Evolutionary conservation across 2,888 invertebrate genomes (phyloP).

Genomic region (Spicauda simplicius): DNA sequence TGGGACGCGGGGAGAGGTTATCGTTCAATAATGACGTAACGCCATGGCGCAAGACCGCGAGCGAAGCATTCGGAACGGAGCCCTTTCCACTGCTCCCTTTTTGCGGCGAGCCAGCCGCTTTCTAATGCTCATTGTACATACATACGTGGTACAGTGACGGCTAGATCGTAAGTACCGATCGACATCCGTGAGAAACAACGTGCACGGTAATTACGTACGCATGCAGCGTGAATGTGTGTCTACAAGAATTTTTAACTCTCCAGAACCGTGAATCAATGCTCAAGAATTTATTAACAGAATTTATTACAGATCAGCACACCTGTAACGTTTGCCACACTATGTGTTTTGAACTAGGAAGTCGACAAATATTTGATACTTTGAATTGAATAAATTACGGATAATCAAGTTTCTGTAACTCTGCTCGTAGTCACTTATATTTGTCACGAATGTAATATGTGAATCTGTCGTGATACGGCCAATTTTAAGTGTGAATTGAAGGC

Average conservation of each 20-base stretch:
- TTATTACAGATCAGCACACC: background rate
- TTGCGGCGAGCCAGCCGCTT: constrained; percentile 79
- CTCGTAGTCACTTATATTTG: background rate
- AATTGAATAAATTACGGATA: constrained; percentile 5
- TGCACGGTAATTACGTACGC: constrained; percentile 59
- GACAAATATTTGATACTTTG: background rate
- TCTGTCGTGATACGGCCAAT: background rate
- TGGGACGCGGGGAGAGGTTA: constrained; percentile 52
- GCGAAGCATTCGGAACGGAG: constrained; percentile 46
- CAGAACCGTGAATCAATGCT: constrained; percentile 24
- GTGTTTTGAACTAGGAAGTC: constrained; percentile 9
- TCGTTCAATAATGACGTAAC: constrained; percentile 76
- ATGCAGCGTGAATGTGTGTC: constrained; percentile 38
- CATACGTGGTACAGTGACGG: constrained; percentile 58
- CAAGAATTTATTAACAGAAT: constrained; percentile 12
- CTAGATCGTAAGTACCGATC: constrained; percentile 64
- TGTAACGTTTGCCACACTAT: constrained; percentile 12
- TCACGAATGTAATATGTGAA: background rate
- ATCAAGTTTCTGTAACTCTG: background rate
- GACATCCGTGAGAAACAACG: constrained; percentile 74
- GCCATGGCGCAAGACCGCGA: constrained; percentile 68
- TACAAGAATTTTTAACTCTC: constrained; percentile 32
- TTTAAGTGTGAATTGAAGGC: background rate
- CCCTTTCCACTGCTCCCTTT: constrained; percentile 80
- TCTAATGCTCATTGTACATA: constrained; percentile 80